These are phyloP conservation scores for Hedya salicella DNA, from an alignment of 2,888 invertebrate species.

Conservation along the genomic window DNA sequence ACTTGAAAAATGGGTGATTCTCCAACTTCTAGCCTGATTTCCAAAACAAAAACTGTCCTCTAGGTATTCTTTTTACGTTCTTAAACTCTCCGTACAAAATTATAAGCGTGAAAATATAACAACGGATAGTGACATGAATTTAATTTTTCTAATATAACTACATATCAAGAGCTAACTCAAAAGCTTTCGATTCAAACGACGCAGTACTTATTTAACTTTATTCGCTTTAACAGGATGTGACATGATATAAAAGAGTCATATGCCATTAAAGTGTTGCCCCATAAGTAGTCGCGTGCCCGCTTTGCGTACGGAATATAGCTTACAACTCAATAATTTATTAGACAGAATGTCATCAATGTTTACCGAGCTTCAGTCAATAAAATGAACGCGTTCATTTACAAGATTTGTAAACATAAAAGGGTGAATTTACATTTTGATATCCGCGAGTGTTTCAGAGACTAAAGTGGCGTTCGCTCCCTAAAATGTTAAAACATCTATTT, in stretches of 20 bases:
- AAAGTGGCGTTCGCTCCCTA: constrained; percentile 82
- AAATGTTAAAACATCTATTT: constrained; percentile 85
- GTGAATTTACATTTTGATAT: constrained; percentile 85
- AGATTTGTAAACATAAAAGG: constrained; percentile 84
- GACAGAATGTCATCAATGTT: constrained; percentile 38
- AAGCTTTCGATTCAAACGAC: too few relatives aligned
- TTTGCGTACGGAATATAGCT: background rate
- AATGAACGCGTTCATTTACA: constrained; percentile 83
- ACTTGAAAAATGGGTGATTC: too few relatives aligned
- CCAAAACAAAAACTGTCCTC: too few relatives aligned
- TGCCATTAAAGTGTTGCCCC: constrained; percentile 6
- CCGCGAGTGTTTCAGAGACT: constrained; percentile 82
- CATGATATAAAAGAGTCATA: background rate
- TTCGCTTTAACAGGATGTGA: too few relatives aligned
- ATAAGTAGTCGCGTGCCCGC: constrained; percentile 7
- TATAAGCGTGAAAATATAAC: too few relatives aligned
- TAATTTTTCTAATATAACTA: too few relatives aligned
- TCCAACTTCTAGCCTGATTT: too few relatives aligned
- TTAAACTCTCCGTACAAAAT: too few relatives aligned
- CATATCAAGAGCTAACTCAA: too few relatives aligned
- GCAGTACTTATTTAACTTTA: too few relatives aligned
- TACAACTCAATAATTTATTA: constrained; percentile 27
- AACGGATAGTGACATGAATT: too few relatives aligned
- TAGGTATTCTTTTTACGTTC: too few relatives aligned
- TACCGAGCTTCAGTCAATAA: constrained; percentile 73